Base-by-base conservation (phyloP, 2,113 vertebrate species). In the Eublepharis macularius region DNA sequence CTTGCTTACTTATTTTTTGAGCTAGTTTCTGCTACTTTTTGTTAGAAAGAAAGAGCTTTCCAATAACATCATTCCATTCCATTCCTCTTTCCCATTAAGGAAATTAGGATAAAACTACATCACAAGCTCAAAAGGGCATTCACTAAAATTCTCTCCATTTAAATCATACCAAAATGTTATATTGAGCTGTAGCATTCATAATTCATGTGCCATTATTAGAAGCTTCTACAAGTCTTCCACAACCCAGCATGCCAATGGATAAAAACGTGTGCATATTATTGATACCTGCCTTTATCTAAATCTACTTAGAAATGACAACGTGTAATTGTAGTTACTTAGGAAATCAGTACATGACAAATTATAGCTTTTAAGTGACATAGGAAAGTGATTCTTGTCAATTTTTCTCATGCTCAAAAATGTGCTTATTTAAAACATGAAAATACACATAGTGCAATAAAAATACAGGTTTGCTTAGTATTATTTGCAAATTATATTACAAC, bases 161-260 rank as follows among this genome's bases (percentile, higher is more conserved):
- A 94, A 95, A 95, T 96, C 95, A 94, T 93, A 89, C 95, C 94
- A 93, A 75, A 96, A 95, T 95, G 94, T 94, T 92, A 89, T 91
- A 93, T 92, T 92, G 94, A 96, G 94, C 86, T 90, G 91, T 81
- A 78, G 88, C 90, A 96, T 97, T 85, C 95, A 97, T 97, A 96
- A 97, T 96, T 97, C 94, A 95, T 93, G 90, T 94, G 92, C 54
- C 41, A 51, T 96, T 94, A 95, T 95, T 96, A 95, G 94, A 81
- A 89, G 92, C 91, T 87, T 86, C 93, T 94, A 90, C 93, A 82
- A 91, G 87, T 90, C 87, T 80, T 74, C 36, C 86, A 88, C 90
- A 85, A 89, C 88, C 66, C 65, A 73, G 95, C 95, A 95, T 96
- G 92, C 90, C 93, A 94, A 96, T 96, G 94, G 95, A 92, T 91